Evolutionary conservation across 2,888 invertebrate genomes (phyloP), one percentile per base, ranked within the genome.

Genomic region (Agonopterix arenella): DNA sequence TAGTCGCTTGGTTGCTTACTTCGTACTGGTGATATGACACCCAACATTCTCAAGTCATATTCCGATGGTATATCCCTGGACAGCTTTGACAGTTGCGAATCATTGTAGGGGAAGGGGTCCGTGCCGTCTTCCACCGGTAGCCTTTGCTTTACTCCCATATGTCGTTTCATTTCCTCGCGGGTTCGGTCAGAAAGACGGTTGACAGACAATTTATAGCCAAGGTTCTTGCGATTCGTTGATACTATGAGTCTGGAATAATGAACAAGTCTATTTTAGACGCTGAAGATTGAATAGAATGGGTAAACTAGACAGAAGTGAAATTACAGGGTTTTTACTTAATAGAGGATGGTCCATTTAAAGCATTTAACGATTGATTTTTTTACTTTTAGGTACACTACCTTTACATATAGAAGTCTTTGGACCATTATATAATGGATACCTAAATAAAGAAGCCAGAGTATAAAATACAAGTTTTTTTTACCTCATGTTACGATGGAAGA

Each of bases 141-240:
- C 2, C 76, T 68, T 46, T 54, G 68, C 4, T 54, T 54, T 9
- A 79, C 57, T 13, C 81, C 80, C 51, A 52, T 76, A 50, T 64
- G 58, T 38, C 56, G 73, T 8, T 57, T 58, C 66, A 78, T 65
- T 59, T 84, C 84, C 46, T 73, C 58, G 2, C 68, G 68, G 11
- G 80, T 80, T 16, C 69, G 75, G 48, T 84, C 84, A 44, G 82
- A 65, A 40, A 84, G 77, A n/a, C 80, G 60, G 53, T 81, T 84
- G 9, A 84, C 57, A 1, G 68, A 52, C 0, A 84, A 68, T 52
- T 71, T 81, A 56, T 73, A 84, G 2, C 73, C 67, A 16, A 70
- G 62, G 18, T 82, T 76, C 45, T 66, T 63, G 5, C 64, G 63
- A 45, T 81, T 84, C 28, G 59, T 69, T 9, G 59, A 54, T 4